Percentiles rank a stretch among this genome's conserved stretches.
Evolutionary conservation across 2,888 invertebrate species (phyloP).

Genomic region (Phragmatobia fuliginosa): DNA sequence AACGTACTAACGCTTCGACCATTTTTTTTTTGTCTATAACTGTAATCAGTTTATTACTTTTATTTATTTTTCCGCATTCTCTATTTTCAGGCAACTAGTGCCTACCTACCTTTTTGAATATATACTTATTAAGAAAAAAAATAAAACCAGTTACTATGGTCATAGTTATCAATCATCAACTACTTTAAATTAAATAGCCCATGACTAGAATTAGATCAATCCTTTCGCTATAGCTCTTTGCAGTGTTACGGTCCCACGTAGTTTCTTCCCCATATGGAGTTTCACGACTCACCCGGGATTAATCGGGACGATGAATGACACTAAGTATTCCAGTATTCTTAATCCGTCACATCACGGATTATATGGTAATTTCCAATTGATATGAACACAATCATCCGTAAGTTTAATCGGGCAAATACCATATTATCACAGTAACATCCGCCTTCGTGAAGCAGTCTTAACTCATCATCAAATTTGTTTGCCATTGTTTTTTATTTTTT

Average conservation of each 20-base stretch:
- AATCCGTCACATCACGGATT: no score
- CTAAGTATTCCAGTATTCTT: no score
- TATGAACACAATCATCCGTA: neutral
- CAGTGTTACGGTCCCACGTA: no score
- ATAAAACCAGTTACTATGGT: no score
- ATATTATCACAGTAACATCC: neutral
- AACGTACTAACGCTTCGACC: slow-evolving; percentile 59
- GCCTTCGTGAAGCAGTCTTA: neutral
- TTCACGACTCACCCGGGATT: no score
- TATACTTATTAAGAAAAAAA: neutral
- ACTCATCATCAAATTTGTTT: neutral
- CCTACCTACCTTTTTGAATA: neutral
- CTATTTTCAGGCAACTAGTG: neutral
- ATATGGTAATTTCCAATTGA: no score
- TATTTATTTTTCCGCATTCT: neutral
- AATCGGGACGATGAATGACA: no score
- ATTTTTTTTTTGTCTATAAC: slow-evolving; percentile 51
- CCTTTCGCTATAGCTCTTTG: no score
- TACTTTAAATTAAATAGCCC: no score
- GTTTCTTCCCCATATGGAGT: no score
- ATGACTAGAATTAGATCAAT: no score
- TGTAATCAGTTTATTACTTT: slow-evolving; percentile 39
- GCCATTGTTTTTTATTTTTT: neutral
- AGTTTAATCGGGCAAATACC: neutral
- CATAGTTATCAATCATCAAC: no score